Evolutionary conservation across 1,140 invertebrate genomes (phyloP).

Genomic region (Branchinecta lindahli): DNA sequence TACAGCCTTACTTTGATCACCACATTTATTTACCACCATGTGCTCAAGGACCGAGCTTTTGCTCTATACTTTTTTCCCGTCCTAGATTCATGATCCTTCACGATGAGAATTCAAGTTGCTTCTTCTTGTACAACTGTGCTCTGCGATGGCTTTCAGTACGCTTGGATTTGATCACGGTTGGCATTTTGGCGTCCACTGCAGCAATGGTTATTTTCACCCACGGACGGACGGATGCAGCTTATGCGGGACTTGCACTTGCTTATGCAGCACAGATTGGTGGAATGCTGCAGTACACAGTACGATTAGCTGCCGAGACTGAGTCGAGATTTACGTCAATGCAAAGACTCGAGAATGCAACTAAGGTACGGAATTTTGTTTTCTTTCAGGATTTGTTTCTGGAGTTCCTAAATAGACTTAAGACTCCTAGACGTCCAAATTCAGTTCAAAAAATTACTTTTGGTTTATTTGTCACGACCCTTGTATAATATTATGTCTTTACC

Average conservation of each 20-base stretch:
- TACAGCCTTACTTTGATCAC: no score
- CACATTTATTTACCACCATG: no score
- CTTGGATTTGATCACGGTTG: constrained; percentile 42
- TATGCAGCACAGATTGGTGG: constrained; percentile 49
- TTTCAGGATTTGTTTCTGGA: neutral
- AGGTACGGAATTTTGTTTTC: no score
- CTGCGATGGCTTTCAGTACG: constrained; percentile 51
- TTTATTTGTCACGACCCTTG: no score
- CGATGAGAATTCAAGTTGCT: constrained; percentile 39
- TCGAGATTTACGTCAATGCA: constrained; percentile 48
- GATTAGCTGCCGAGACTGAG: constrained; percentile 47
- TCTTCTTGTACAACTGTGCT: constrained; percentile 41
- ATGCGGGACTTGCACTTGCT: constrained; percentile 48
- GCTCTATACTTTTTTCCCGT: constrained; percentile 16
- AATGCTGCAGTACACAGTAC: constrained; percentile 47
- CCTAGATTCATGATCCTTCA: constrained; percentile 39
- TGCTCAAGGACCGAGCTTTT: no score
- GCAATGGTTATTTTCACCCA: constrained; percentile 41
- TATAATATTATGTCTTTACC: no score
- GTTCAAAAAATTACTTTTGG: no score
- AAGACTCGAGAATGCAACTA: constrained; percentile 37
- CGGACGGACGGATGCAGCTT: constrained; percentile 38
- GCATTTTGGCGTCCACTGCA: constrained; percentile 37
- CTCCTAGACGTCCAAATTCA: no score
- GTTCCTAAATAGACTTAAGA: no score